A percentile compares a stretch with the other conserved stretches of the same genome.
Evolutionary conservation across 1,140 invertebrate species (phyloP).

Genomic region (Probaryconus sp.): DNA sequence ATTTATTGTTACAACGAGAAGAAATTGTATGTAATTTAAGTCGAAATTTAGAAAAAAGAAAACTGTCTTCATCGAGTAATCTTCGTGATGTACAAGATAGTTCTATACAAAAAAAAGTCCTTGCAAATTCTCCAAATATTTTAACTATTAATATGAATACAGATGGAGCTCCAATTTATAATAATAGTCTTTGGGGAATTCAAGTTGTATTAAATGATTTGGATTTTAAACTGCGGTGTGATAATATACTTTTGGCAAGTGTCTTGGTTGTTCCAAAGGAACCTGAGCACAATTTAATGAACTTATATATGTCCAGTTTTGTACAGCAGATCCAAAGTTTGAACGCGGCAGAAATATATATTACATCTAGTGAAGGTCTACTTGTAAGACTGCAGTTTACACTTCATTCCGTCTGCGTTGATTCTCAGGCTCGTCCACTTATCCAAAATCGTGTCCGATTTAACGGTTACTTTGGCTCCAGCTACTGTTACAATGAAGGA

Average conservation of each 20-base stretch:
- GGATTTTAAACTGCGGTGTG: not conserved
- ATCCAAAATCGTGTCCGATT: conserved; percentile 13
- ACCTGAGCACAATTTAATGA: conserved; percentile 5
- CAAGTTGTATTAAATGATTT: conserved; percentile 18
- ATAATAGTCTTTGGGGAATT: not conserved
- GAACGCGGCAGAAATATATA: not conserved
- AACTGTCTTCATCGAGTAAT: no score
- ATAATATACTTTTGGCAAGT: conserved; percentile 7
- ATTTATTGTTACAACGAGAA: no score
- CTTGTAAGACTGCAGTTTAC: no score
- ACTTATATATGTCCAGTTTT: conserved; percentile 4
- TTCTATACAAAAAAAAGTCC: no score
- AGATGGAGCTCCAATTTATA: not conserved
- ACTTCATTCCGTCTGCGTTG: not conserved
- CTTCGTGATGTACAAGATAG: no score
- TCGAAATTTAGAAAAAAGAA: no score
- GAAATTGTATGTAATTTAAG: no score
- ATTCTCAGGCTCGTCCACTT: conserved; percentile 11
- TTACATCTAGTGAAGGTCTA: no score
- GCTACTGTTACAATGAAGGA: conserved; percentile 12
- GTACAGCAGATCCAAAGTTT: conserved; percentile 8
- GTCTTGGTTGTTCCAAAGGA: conserved; percentile 15
- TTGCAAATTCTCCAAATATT: no score
- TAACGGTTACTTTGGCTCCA: conserved; percentile 15
- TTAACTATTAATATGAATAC: conserved; percentile 1